Evolutionary conservation across 2,113 vertebrate genomes (phyloP).

Genomic region (Gnathochromis pfefferi): DNA sequence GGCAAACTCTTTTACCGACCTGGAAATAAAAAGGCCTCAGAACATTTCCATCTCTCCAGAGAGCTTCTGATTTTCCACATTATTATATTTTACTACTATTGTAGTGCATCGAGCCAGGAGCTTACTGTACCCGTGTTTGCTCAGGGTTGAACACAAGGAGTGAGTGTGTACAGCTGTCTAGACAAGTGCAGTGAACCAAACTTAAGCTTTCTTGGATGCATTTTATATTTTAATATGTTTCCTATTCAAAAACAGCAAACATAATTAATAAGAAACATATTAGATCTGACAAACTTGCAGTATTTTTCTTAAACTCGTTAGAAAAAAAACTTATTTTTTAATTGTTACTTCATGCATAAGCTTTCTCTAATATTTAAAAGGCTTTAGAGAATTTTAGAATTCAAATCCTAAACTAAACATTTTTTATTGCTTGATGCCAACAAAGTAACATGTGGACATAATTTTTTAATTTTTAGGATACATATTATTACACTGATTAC

Average conservation of each 20-base stretch:
- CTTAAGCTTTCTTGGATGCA: not conserved
- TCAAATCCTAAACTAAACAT: not conserved
- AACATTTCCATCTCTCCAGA: not conserved
- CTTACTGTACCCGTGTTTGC: not conserved
- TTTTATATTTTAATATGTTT: not conserved
- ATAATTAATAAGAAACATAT: not conserved
- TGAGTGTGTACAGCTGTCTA: not conserved
- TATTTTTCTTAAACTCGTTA: not conserved
- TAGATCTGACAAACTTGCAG: not conserved
- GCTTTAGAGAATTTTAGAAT: not conserved
- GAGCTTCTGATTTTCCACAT: slow-evolving; percentile 37
- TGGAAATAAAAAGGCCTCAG: not conserved
- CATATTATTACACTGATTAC: not conserved
- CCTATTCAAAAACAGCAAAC: not conserved
- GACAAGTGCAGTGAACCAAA: not conserved
- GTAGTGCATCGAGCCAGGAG: not conserved
- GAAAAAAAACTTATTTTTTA: fast-evolving
- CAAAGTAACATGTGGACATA: not conserved
- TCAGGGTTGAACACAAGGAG: not conserved
- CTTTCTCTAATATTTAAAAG: not conserved
- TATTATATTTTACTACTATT: slow-evolving; percentile 26
- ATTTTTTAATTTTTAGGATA: not conserved
- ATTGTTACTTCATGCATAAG: not conserved
- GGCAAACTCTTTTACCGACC: slow-evolving; percentile 3
- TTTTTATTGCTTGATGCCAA: not conserved